Evolutionary conservation across 2,797 vertebrate genomes (phyloP).

Genomic region (Rhyacichthys aspro): DNA sequence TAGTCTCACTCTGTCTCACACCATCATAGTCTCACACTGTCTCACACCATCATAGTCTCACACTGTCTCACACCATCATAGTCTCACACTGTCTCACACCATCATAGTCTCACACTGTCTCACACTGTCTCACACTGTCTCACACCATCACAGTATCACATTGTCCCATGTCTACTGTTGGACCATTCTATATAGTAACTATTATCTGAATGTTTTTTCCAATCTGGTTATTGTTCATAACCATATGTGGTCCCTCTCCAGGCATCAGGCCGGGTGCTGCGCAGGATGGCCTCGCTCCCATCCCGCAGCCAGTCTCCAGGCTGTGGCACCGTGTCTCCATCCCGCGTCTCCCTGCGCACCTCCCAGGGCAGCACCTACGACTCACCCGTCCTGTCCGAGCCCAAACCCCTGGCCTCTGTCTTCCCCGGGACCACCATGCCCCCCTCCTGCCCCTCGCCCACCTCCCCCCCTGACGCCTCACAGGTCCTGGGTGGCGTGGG

Average conservation of each 20-base stretch:
- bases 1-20: too few species aligned
- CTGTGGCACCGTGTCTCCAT: constrained; percentile 84
- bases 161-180: background rate
- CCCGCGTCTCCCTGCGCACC: constrained; percentile 87
- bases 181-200: too few species aligned
- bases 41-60: too few species aligned
- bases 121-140: background rate
- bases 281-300: constrained; percentile 92
- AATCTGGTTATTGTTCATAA: constrained; percentile 15
- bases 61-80: too few species aligned
- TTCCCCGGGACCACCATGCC: constrained; percentile 91
- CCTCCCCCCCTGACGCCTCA: constrained; percentile 60
- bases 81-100: too few species aligned
- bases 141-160: background rate
- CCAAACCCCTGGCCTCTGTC: constrained; percentile 81
- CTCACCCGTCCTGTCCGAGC: constrained; percentile 88
- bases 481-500: constrained; percentile 56
- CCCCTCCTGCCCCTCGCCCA: constrained; percentile 79
- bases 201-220: constrained; percentile 11
- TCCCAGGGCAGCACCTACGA: constrained; percentile 91
- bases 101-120: too few species aligned
- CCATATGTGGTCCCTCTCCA: constrained; percentile 53
- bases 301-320: constrained; percentile 94
- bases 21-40: too few species aligned
- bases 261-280: constrained; percentile 83